A percentile compares a stretch with the other conserved stretches of the same genome.
phyloP scores from a whole-genome alignment of 2,888 invertebrate genomes.

The Tetragnatha montana region DNA sequence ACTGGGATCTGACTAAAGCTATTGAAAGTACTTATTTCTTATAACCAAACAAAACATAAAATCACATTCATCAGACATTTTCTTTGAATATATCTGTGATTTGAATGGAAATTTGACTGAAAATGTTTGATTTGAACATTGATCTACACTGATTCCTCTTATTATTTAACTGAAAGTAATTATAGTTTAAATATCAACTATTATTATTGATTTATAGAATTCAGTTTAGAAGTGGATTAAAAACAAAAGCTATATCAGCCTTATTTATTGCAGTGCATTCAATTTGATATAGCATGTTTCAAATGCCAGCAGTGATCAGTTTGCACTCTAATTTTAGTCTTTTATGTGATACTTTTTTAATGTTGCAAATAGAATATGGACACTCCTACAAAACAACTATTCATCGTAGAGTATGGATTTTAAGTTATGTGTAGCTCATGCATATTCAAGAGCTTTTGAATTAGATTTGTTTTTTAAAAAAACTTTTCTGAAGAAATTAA shows the following conservation, averaged over 20 bases:
- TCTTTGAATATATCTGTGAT: not conserved
- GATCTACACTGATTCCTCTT: no score
- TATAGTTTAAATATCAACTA: no score
- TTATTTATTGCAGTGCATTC: not conserved
- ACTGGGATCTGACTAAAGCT: not conserved
- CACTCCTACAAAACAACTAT: conserved; percentile 40
- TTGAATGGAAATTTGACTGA: no score
- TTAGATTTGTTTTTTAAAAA: conserved; percentile 55
- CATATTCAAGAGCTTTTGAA: conserved; percentile 67
- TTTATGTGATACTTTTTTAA: conserved; percentile 22
- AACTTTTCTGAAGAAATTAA: conserved; percentile 52
- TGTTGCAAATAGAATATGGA: conserved; percentile 18
- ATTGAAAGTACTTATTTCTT: conserved; percentile 7
- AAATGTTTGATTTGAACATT: no score
- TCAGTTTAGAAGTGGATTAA: no score
- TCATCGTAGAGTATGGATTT: conserved; percentile 38
- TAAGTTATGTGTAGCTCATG: conserved; percentile 62
- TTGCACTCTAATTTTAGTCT: conserved; percentile 30
- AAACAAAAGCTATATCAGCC: not conserved
- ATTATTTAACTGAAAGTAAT: not conserved
- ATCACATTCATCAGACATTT: no score
- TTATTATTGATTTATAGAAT: no score
- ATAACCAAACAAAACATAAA: not conserved
- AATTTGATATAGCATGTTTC: conserved; percentile 14
- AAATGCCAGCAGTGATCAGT: conserved; percentile 26